Evolutionary conservation across 2,113 vertebrate genomes (phyloP).

Genomic region (Silurus glanis): DNA sequence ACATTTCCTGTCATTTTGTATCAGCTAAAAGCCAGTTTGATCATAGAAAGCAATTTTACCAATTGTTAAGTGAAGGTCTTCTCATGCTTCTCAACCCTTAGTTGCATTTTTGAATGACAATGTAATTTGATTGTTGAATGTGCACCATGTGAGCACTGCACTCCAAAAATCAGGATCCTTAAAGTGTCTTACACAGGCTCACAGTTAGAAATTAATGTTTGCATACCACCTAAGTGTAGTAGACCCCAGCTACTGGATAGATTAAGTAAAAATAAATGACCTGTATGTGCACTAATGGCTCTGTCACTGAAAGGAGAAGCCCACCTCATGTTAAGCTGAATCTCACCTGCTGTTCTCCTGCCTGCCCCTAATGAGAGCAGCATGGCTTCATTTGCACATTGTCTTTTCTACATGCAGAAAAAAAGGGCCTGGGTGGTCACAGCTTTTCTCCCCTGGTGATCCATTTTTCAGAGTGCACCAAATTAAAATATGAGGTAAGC

Average conservation of each 20-base stretch:
- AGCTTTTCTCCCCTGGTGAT: conserved; percentile 15
- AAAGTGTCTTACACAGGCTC: not conserved
- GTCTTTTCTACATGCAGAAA: conserved; percentile 47
- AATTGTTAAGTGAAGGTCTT: not conserved
- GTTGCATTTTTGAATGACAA: not conserved
- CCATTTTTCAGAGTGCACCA: not conserved
- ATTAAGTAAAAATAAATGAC: not conserved
- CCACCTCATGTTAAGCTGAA: conserved; percentile 44
- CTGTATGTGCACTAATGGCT: conserved; percentile 10
- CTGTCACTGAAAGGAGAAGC: conserved; percentile 45
- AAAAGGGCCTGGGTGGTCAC: not conserved
- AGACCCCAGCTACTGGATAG: not conserved
- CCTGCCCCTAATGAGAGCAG: conserved; percentile 57
- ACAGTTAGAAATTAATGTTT: not conserved
- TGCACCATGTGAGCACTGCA: not conserved
- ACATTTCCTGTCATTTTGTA: conserved; percentile 35
- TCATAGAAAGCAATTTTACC: conserved; percentile 34
- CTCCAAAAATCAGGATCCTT: not conserved
- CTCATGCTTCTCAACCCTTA: not conserved
- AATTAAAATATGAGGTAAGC: conserved; percentile 12
- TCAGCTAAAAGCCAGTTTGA: conserved; percentile 36
- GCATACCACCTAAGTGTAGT: not conserved
- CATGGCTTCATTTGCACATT: conserved; percentile 54
- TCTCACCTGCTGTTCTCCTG: conserved; percentile 52
- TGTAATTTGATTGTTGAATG: not conserved